Base-by-base conservation (phyloP, 2,797 vertebrate genomes). In the Bradypodion pumilum region DNA sequence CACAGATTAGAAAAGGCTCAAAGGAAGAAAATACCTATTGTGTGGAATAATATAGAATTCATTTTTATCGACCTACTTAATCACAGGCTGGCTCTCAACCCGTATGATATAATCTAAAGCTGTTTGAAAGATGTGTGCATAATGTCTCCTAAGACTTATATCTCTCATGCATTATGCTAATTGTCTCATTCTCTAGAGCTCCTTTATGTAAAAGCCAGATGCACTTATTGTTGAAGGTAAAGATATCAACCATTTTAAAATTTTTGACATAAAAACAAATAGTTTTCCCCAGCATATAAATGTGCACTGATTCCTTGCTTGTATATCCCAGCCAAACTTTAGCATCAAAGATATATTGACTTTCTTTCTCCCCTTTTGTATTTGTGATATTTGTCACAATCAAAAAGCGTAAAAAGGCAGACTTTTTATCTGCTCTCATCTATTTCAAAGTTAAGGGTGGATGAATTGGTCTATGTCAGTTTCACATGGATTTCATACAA, bases 111-210 rank as follows among this genome's bases (percentile, higher is more conserved):
- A 7, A 62, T 72, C 42, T 62, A 37, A 81, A 77, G 52, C 37
- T 83, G 37, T 83, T 76, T 52, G 27, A 68, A 77, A 69, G 35
- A 69, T 83, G 35, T 68, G 9, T 76, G 62, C 49, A 77, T 40
- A 44, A 44, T 69, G 35, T 44, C 63, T 69, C 44, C 49, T 69
- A 74, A 65, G 69, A 72, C 37, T n/a, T 81, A 73, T 37, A 32
- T 42, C 37, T 59, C 32, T 76, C 9, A 60, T 69, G 59, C 37
- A 60, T 40, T 83, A 59, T 75, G 35, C 44, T 73, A 73, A 59
- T 76, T 76, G 74, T 56, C 63, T 29, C 29, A 56, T 76, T 66
- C 62, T 46, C 63, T 60, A 72, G 8, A 44, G 27, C 59, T 62
- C 63, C 65, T 59, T 81, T 19, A 62, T 74, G 23, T 72, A 32